These are phyloP conservation scores for Ylistrum balloti DNA, from an alignment of 1,140 invertebrate species.

Conservation along the genomic window DNA sequence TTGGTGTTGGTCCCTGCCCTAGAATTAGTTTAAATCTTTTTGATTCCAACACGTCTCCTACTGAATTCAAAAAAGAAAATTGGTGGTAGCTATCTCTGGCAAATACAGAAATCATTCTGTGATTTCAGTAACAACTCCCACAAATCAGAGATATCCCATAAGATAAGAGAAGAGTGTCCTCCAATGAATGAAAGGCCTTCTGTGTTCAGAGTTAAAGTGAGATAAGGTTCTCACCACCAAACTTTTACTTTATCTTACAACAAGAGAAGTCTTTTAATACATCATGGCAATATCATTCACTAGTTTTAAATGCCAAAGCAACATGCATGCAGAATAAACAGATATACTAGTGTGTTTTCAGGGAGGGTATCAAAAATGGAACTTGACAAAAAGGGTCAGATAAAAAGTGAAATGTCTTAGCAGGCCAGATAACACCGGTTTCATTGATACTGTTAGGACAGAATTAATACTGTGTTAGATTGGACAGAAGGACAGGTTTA, in stretches of 20 bases:
- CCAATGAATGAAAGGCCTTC: conserved; percentile 23
- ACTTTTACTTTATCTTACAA: not conserved
- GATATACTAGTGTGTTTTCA: not conserved
- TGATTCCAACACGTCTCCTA: not conserved
- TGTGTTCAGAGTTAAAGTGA: not conserved
- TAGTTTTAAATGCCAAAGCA: not conserved
- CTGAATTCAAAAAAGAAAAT: not conserved
- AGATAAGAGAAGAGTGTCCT: not conserved
- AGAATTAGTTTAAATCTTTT: not conserved
- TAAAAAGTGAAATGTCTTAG: not conserved
- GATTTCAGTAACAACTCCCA: not conserved
- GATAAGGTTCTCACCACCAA: not conserved
- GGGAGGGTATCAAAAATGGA: not conserved
- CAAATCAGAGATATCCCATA: not conserved
- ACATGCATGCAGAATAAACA: not conserved
- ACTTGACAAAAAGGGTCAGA: not conserved
- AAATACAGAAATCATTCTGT: not conserved
- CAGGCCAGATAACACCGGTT: not conserved
- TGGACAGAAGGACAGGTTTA: not conserved
- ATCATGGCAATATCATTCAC: not conserved
- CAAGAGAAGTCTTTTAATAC: conserved; percentile 20
- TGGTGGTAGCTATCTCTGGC: not conserved
- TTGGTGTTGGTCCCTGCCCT: not conserved
- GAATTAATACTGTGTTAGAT: not conserved
- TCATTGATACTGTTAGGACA: too few species aligned